Evolutionary conservation across 1,140 invertebrate genomes (phyloP).

Genomic region (Habropoda laboriosa): DNA sequence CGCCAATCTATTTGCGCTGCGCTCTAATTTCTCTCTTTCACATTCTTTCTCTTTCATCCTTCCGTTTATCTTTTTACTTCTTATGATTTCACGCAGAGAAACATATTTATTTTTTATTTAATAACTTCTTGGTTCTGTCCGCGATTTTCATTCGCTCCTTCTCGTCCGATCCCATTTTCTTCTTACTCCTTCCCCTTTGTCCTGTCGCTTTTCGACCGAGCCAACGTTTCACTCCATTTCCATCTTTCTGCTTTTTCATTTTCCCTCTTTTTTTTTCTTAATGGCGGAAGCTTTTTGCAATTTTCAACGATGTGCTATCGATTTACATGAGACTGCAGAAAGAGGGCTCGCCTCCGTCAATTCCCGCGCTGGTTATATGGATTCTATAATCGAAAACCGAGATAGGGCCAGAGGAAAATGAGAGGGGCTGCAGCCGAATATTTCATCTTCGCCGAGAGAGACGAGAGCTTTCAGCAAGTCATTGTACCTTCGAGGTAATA

Average conservation of each 20-base stretch:
- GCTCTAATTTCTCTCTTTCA: neutral
- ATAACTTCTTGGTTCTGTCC: neutral
- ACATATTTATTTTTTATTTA: neutral
- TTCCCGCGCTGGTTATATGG: conserved; percentile 19
- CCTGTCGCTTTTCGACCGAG: neutral
- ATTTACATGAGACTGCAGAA: conserved; percentile 45
- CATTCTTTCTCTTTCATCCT: neutral
- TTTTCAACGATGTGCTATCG: conserved; percentile 30
- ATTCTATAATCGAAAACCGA: conserved; percentile 30
- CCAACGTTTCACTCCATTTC: neutral
- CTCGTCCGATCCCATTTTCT: neutral
- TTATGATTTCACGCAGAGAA: neutral
- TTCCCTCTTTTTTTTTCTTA: neutral
- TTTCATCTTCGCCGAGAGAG: conserved; percentile 25
- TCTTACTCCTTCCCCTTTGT: neutral
- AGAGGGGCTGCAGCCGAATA: conserved; percentile 13
- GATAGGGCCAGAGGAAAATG: conserved; percentile 27
- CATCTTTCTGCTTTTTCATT: neutral
- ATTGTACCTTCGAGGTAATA: conserved; percentile 12
- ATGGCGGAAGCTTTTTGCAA: conserved; percentile 4
- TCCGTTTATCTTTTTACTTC: neutral
- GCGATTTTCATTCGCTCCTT: conserved; percentile 1
- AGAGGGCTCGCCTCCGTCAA: conserved; percentile 10
- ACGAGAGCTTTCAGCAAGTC: conserved; percentile 28
- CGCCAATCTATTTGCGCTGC: neutral